Evolutionary conservation across 35 echinoderm and acorn worm genomes (phyloP).

Genomic region (Acanthaster planci): DNA sequence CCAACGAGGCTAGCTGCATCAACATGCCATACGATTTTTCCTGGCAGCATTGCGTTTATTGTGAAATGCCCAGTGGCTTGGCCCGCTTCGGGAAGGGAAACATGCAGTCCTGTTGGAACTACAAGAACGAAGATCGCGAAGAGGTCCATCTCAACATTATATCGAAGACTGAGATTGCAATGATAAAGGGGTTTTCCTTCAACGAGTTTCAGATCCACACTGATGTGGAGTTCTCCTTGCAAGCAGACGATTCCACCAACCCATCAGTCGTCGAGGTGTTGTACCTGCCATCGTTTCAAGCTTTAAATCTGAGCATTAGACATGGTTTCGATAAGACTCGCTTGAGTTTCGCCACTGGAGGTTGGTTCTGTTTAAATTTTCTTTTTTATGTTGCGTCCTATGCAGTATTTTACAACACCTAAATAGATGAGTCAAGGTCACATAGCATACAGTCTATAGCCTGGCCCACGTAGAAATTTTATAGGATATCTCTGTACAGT

Average conservation of each 20-base stretch:
- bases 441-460: too few relatives aligned
- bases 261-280: background rate
- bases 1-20: too few relatives aligned
- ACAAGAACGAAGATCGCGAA: conserved; percentile 15
- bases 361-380: too few relatives aligned
- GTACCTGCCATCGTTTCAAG: background rate
- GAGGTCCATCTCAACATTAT: conserved; percentile 15
- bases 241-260: conserved; percentile 35
- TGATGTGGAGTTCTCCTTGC: conserved; percentile 31
- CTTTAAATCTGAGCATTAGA: conserved; percentile 2
- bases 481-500: too few relatives aligned
- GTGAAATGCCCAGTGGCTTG: conserved; percentile 38
- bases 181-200: conserved; percentile 16
- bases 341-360: background rate
- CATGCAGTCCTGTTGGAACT: conserved; percentile 21
- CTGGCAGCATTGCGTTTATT: conserved; percentile 6
- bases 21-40: too few relatives aligned
- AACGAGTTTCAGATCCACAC: conserved; percentile 21
- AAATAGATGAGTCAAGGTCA: too few relatives aligned
- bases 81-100: conserved; percentile 36
- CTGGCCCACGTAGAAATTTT: too few relatives aligned
- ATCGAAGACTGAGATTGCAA: background rate
- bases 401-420: too few relatives aligned
- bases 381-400: too few relatives aligned
- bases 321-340: conserved; percentile 2